These are phyloP conservation scores for Festucalex cinctus DNA, from an alignment of 2,113 vertebrate genomes.

Conservation along the genomic window DNA sequence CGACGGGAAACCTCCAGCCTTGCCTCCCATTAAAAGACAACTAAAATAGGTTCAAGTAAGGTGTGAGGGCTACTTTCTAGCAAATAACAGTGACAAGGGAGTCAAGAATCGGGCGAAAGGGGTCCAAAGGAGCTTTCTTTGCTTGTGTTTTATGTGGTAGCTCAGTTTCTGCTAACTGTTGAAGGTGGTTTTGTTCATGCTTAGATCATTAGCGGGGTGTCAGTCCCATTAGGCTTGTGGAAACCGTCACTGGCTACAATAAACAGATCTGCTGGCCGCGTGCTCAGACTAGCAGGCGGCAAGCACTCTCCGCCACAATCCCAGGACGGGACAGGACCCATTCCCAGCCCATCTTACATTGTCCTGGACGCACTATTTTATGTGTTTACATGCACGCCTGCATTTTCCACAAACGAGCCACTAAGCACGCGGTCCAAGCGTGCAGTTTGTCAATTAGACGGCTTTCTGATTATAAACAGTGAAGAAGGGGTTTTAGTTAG, in stretches of 20 bases:
- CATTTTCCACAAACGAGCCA: conserved; percentile 33
- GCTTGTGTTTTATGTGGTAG: conserved; percentile 88
- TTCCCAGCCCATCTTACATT: conserved; percentile 47
- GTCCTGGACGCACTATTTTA: conserved; percentile 52
- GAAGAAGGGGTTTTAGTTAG: conserved; percentile 9
- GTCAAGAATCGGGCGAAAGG: conserved; percentile 6
- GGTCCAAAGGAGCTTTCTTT: conserved; percentile 63
- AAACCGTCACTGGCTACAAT: conserved; percentile 92
- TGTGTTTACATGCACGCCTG: conserved; percentile 21
- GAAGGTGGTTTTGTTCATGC: conserved; percentile 89
- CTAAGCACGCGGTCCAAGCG: conserved; percentile 38
- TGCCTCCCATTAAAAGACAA: conserved; percentile 82
- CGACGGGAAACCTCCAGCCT: conserved; percentile 55
- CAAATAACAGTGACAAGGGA: conserved; percentile 7
- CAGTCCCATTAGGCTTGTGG: conserved; percentile 93
- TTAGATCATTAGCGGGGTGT: conserved; percentile 92
- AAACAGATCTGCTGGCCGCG: conserved; percentile 87
- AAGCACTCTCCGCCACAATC: conserved; percentile 56
- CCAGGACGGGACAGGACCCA: conserved; percentile 51
- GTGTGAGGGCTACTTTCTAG: conserved; percentile 73
- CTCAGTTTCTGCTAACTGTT: conserved; percentile 84
- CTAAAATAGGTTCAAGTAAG: conserved; percentile 69
- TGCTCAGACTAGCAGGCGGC: conserved; percentile 83
- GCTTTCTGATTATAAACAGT: conserved; percentile 48
- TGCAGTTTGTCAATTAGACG: conserved; percentile 23